Percentiles rank a stretch among this genome's conserved stretches.
phyloP scores from a whole-genome alignment of 1,140 invertebrate genomes.

The Coelopa frigida region DNA sequence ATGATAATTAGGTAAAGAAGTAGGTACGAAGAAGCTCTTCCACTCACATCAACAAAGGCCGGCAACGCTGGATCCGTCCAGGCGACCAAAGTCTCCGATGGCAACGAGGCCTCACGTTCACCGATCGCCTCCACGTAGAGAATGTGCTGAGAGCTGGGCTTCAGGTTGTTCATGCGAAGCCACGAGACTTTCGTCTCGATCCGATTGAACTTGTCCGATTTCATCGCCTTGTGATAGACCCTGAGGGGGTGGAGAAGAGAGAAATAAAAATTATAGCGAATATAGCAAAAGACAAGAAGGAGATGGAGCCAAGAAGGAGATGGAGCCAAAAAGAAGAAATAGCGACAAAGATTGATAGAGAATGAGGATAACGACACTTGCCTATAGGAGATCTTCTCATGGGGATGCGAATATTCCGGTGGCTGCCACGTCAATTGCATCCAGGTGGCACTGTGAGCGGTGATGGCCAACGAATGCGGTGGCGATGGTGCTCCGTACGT shows the following conservation, averaged over 20 bases:
- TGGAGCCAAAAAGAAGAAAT: too few relatives aligned
- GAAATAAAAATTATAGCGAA: not conserved
- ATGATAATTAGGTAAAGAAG: too few relatives aligned
- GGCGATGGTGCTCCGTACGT: constrained; percentile 62
- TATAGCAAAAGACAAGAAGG: too few relatives aligned
- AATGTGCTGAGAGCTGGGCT: constrained; percentile 70
- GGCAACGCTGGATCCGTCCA: constrained; percentile 82
- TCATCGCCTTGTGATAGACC: constrained; percentile 58
- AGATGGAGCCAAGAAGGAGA: too few relatives aligned
- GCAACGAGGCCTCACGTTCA: constrained; percentile 58
- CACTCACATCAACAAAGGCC: constrained; percentile 69
- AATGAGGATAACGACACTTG: too few relatives aligned
- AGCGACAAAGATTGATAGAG: too few relatives aligned
- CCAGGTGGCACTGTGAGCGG: constrained; percentile 66
- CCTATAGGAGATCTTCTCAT: constrained; percentile 67
- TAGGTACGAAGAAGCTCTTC: too few relatives aligned
- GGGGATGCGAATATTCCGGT: constrained; percentile 66
- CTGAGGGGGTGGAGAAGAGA: constrained; percentile 37
- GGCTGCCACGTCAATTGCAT: constrained; percentile 73
- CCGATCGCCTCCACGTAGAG: constrained; percentile 64
- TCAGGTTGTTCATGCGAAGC: constrained; percentile 59
- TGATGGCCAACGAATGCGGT: constrained; percentile 68
- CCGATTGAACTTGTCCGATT: constrained; percentile 52
- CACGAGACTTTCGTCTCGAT: constrained; percentile 60
- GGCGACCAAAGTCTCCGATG: constrained; percentile 70